Evolutionary conservation across 2,797 vertebrate species (phyloP).

Genomic region (Tapera naevia): DNA sequence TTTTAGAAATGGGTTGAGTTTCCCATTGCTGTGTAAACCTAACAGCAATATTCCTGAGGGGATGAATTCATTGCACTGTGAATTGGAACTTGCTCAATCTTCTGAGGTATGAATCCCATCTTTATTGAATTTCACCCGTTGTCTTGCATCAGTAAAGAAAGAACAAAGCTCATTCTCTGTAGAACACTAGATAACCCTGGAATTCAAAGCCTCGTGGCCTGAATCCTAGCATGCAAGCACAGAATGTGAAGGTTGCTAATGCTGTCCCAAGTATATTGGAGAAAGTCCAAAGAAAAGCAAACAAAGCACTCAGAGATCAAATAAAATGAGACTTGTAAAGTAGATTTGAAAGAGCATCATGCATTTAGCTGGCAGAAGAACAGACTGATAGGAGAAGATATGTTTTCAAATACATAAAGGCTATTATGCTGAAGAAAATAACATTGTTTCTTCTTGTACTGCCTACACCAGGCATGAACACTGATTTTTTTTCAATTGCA

Average conservation of each 20-base stretch:
- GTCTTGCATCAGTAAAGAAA: not conserved
- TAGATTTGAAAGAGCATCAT: not conserved
- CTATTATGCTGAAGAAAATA: not conserved
- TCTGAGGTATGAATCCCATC: constrained; percentile 78
- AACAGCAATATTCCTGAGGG: constrained; percentile 75
- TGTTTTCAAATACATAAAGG: not conserved
- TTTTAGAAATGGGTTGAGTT: constrained; percentile 68
- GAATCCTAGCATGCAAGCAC: not conserved
- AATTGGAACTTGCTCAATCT: constrained; percentile 86
- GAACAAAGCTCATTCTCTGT: not conserved
- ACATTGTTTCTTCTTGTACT: not conserved
- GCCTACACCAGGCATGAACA: not conserved
- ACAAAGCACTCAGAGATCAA: not conserved
- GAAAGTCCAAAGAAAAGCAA: not conserved
- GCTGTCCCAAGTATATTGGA: not conserved
- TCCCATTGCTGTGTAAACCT: constrained; percentile 76
- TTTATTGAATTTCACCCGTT: not conserved
- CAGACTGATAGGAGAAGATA: not conserved
- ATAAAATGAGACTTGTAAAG: not conserved
- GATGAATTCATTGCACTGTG: constrained; percentile 79
- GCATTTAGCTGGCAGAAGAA: not conserved
- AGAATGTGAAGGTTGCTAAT: not conserved
- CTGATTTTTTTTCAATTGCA: not conserved
- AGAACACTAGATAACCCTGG: not conserved
- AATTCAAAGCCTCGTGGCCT: not conserved